Evolutionary conservation across 2,888 invertebrate genomes (phyloP), one percentile per base, ranked within the genome.

Genomic region (Epiblema foenella): DNA sequence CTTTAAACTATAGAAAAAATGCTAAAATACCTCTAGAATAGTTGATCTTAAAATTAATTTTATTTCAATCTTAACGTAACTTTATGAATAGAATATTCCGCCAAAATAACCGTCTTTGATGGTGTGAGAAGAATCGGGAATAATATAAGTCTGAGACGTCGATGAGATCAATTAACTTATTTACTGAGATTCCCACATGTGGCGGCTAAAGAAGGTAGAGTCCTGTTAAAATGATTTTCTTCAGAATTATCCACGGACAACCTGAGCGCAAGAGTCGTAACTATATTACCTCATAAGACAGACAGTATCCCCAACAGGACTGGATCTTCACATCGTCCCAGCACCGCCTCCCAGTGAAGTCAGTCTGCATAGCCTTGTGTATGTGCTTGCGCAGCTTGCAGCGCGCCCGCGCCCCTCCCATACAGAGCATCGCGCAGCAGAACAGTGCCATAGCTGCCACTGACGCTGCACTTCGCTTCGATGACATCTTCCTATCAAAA

Each of bases 301-400:
- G 95, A 81, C 98, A 98, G 65, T 97, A 95, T 60, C 98, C 98
- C 96, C 97, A 97, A 82, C 98, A 98, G 0, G 97, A 96, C 90
- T 95, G 95, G 9, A 97, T 97, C 68, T 95, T 95, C 2, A 98
- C 95, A 68, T 95, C 94, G 78, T 96, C 97, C 96, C 96, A 97
- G 84, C 98, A 98, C 65, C 95, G 94, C 20, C 95, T 94, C 0
- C 97, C 97, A 65, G 94, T 94, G 57, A 95, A 94, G 74, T 93
- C 93, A 0, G 88, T 90, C 76, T 93, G 93, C 81, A 90, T 82
- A 1, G 92, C 93, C 72, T 89, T 89, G 75, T 92, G 91, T 0
- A 83, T 78, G 74, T 91, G 88, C 8, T 83, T 81, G 70, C 89
- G 88, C 9, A 86, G 81, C 73, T 84, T 89, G 77, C 93, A 93